Evolutionary conservation across 2,888 invertebrate genomes (phyloP), one percentile per base, ranked within the genome.

Genomic region (Molanna angustata): DNA sequence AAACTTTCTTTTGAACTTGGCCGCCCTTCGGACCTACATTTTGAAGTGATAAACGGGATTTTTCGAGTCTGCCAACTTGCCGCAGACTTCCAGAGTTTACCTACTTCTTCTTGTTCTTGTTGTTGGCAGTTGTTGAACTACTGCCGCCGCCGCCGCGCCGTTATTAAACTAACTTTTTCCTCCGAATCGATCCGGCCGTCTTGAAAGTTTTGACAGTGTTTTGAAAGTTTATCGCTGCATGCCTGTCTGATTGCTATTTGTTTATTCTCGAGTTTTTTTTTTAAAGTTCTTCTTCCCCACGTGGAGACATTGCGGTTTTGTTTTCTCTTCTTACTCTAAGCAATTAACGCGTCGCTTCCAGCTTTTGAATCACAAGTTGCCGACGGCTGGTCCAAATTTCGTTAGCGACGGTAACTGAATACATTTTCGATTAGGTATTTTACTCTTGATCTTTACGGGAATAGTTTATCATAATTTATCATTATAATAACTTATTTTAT

Each of bases 101-200:
- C 39, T 40, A 40, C 19, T 33, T 45, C 35, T 35, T 35, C 11
- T 37, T 17, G 33, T 55, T 32, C 52, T 54, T 54, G 46, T 52
- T 57, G 51, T 57, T 54, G 57, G 75, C 76, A 76, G 74, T 76
- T 76, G 44, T 53, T 48, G 71, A 73, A 75, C 74, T 75, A 75
- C 48, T 48, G 43, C 37, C n/a, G n/a, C n/a, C n/a, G n/a, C n/a
- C n/a, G n/a, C n/a, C 43, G 51, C 21, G 35, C 48, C 42, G 55
- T 51, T 54, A 51, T 54, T 54, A 49, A 51, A 51, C 50, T 49
- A 52, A 56, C 52, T 56, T 56, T 56, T 56, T 56, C 56, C 44
- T 31, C 44, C 31, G 44, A 40, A 57, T 57, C 57, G 54, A 57
- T 57, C 46, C 52, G 52, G 41, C 20, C 42, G 35, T 27, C 54